A percentile compares a stretch with the other conserved stretches of the same genome.
Evolutionary conservation across 2,888 invertebrate species (phyloP).

Genomic region (Nephrotoma appendiculata): DNA sequence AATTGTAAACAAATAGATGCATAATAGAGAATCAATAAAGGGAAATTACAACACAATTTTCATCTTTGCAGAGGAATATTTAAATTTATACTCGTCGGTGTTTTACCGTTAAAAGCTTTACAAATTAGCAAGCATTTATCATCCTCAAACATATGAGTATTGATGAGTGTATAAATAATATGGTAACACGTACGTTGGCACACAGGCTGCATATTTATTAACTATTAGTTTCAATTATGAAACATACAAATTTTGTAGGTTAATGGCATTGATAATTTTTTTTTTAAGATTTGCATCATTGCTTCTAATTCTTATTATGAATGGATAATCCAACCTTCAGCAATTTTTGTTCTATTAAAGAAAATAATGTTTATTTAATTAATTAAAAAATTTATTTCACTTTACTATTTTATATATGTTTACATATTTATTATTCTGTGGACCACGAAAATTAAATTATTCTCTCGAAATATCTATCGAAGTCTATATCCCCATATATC

Average conservation of each 20-base stretch:
- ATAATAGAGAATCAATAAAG: neutral
- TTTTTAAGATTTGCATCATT: neutral
- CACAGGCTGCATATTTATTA: neutral
- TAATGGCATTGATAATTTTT: neutral
- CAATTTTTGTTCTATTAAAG: neutral
- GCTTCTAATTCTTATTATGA: neutral
- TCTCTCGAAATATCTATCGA: neutral
- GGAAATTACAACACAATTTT: neutral
- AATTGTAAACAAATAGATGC: neutral
- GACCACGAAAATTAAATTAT: neutral
- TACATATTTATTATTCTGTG: neutral
- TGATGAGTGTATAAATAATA: neutral
- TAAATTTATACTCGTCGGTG: neutral
- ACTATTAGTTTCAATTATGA: neutral
- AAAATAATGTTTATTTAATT: neutral
- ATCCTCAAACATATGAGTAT: neutral
- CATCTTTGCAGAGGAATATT: neutral
- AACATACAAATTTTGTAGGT: neutral
- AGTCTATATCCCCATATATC: neutral
- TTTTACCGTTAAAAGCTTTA: neutral
- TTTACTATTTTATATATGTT: no score
- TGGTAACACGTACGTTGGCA: neutral
- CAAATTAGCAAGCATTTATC: neutral
- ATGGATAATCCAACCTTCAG: neutral
- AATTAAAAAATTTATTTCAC: neutral